A percentile compares a stretch with the other conserved stretches of the same genome.
Evolutionary conservation across 2,113 vertebrate species (phyloP).

Genomic region (Paratilapia polleni): DNA sequence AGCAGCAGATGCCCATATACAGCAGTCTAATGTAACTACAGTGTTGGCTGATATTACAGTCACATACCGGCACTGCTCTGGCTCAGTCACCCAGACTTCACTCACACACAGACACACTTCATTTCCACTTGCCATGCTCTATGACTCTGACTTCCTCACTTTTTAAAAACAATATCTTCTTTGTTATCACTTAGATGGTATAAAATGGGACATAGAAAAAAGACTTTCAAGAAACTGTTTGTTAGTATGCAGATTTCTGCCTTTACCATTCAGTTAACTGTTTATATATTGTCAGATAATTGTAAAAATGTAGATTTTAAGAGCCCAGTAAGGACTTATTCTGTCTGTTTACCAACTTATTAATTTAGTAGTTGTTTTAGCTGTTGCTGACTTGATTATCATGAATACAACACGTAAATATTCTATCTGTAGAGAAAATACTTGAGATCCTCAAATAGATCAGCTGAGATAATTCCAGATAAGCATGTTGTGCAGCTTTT

Average conservation of each 20-base stretch:
- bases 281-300: background rate
- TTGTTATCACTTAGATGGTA: background rate
- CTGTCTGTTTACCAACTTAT: too few species aligned
- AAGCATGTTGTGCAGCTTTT: background rate
- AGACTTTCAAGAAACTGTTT: too few species aligned
- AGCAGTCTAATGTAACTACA: conserved; percentile 17
- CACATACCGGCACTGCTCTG: background rate
- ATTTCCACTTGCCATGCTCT: background rate
- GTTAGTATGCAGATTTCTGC: background rate
- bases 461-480: conserved; percentile 11
- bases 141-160: background rate
- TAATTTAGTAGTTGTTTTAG: too few species aligned
- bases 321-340: background rate
- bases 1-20: conserved; percentile 44
- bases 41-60: conserved; percentile 4
- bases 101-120: background rate
- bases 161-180: background rate
- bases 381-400: background rate
- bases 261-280: background rate
- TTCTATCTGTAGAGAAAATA: background rate
- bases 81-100: background rate
- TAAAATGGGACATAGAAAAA: background rate
- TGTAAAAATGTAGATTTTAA: background rate
- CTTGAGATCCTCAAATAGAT: conserved; percentile 1
- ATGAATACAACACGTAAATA: background rate